Base-by-base conservation (phyloP, 2,113 vertebrate genomes). In the Pungitius pungitius region DNA sequence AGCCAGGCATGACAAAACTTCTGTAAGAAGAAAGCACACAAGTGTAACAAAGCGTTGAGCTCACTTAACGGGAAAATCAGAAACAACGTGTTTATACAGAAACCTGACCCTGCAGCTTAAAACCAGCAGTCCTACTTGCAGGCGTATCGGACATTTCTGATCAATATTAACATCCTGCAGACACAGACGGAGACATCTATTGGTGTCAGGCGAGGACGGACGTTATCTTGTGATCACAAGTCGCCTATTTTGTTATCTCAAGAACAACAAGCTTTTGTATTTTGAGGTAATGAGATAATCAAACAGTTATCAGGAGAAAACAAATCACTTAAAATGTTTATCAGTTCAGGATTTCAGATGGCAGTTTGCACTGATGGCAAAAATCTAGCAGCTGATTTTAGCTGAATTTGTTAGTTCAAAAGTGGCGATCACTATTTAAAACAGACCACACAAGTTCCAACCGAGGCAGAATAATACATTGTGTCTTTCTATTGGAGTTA, bases 1-100 rank as follows among this genome's bases (percentile, higher is more conserved):
- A 87, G 87, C 81, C 8, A 45, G 49, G 63, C 35, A 67, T 51
- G 47, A 72, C 42, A 69, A 60, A 69, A 47, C 33, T 10, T 74
- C 47, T 77, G 27, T 40, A 40, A 71, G 47, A 76, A 57, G 62
- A 54, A 73, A 26, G 26, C 55, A 65, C 27, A 58, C 15, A 45
- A 78, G 59, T 49, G 47, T 47, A 30, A 76, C 83, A 81, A 76
- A 72, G 80, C 80, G 71, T 72, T 87, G 52, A 84, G 73, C 64
- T 82, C 33, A 49, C 30, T 61, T 37, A 14, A 47, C 51, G 33
- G 11, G 33, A 20, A 78, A 78, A 69, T 42, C 49, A 60, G 26
- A 39, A 4, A 59, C 15, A 7, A 39, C n/a, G 8, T 45, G 14
- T 73, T 66, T 27, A 47, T 24, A 56, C 42, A 63, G 1, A 43